phyloP scores from a whole-genome alignment of 1,140 invertebrate genomes.

The Drosophila ogumai region DNA sequence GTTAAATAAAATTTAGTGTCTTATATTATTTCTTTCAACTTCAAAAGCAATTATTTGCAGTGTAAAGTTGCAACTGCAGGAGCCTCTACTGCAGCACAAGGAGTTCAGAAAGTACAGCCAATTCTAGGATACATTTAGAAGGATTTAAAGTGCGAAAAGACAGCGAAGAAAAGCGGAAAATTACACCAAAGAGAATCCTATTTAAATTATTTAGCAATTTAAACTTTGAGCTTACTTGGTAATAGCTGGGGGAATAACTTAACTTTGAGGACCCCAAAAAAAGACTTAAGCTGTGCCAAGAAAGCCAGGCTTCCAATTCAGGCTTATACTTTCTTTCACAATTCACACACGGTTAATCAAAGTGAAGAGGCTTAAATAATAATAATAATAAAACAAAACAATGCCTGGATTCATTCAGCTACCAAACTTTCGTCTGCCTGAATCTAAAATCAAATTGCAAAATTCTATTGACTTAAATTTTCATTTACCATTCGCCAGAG shows the following conservation, averaged over 20 bases:
- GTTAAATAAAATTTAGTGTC: too few species aligned
- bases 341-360: slow-evolving; percentile 19
- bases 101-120: slow-evolving; percentile 2
- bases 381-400: not conserved
- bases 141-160: slow-evolving; percentile 4
- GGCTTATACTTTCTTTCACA: not conserved
- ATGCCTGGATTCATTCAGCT: slow-evolving; percentile 10
- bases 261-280: not conserved
- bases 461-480: slow-evolving; percentile 58
- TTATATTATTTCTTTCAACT: not conserved
- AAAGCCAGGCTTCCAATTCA: too few species aligned
- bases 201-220: slow-evolving; percentile 4
- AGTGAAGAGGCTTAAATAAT: slow-evolving; percentile 18
- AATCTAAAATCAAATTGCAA: slow-evolving; percentile 54
- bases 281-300: not conserved
- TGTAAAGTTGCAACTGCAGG: not conserved
- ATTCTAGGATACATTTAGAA: not conserved
- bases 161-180: not conserved
- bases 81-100: not conserved
- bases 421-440: slow-evolving; percentile 1
- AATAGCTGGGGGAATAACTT: not conserved
- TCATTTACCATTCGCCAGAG: slow-evolving; percentile 26
- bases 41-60: not conserved
- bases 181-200: not conserved
- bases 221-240: not conserved